Conservation (phyloP, 2,888 invertebrate species). For the Pandemis cinnamomeana region DNA sequence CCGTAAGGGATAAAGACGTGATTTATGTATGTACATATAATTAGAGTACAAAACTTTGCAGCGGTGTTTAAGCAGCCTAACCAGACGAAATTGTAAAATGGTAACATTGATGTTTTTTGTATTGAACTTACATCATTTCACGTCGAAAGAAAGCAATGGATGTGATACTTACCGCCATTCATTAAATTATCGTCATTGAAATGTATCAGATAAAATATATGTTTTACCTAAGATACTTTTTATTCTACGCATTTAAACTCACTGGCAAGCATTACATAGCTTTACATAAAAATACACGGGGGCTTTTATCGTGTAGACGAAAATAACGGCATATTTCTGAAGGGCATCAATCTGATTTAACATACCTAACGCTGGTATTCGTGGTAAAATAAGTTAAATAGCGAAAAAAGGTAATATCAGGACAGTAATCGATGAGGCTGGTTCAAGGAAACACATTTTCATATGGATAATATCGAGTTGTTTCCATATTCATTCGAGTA, state of each 20-base stretch:
- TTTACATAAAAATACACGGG: background rate
- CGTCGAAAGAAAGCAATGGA: background rate
- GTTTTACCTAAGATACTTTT: background rate
- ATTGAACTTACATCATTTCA: background rate
- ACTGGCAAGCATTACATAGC: background rate
- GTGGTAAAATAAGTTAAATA: background rate
- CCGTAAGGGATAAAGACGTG: too few relatives aligned
- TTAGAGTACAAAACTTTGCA: too few relatives aligned
- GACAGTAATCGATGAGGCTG: slow-evolving; percentile 1
- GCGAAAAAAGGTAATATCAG: background rate
- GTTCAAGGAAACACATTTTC: slow-evolving; percentile 10
- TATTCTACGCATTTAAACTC: background rate
- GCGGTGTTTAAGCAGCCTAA: too few relatives aligned
- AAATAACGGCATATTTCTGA: background rate
- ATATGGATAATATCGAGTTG: slow-evolving; percentile 2
- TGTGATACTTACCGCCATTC: background rate
- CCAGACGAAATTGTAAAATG: too few relatives aligned
- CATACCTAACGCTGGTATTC: background rate
- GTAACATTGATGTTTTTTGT: too few relatives aligned
- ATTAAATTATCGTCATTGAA: background rate
- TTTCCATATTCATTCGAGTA: slow-evolving; percentile 6
- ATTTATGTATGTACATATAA: too few relatives aligned
- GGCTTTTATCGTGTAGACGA: background rate
- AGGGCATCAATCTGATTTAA: background rate
- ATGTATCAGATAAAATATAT: background rate